These are phyloP conservation scores for Brevimyrus niger DNA, from an alignment of 2,113 vertebrate species.

Conservation along the genomic window DNA sequence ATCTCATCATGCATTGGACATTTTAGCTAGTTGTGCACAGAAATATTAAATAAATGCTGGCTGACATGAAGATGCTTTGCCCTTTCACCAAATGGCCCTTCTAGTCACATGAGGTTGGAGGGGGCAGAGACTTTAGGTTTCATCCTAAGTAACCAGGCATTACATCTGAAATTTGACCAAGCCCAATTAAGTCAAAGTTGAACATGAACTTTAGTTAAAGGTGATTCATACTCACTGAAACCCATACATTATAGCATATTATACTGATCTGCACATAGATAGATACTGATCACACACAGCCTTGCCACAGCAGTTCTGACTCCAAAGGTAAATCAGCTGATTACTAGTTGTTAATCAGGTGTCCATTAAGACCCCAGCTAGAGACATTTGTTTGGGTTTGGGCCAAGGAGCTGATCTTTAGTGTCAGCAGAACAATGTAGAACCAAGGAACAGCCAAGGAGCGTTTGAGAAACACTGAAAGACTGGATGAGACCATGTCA, in stretches of 20 bases:
- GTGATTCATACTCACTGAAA: constrained; percentile 2
- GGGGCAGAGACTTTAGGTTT: background rate
- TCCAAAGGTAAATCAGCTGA: background rate
- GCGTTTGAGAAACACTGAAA: constrained; percentile 2
- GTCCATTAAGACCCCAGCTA: background rate
- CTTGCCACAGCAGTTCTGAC: background rate
- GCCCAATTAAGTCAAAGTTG: background rate
- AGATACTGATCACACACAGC: background rate
- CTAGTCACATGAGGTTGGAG: background rate
- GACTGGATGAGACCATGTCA: background rate
- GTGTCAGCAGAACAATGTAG: background rate
- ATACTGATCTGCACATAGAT: background rate
- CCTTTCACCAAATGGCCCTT: background rate
- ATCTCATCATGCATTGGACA: background rate
- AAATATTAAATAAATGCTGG: background rate
- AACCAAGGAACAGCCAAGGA: background rate
- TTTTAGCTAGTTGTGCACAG: background rate
- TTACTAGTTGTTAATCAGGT: background rate
- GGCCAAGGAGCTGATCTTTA: background rate
- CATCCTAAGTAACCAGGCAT: background rate
- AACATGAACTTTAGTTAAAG: background rate
- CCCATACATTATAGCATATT: background rate
- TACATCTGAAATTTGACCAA: background rate
- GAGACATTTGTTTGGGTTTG: background rate
- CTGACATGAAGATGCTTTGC: background rate